Percentiles rank a stretch among this genome's conserved stretches.
These are phyloP conservation scores for Incurvaria masculella DNA, from an alignment of 2,888 invertebrate species.

Conservation along the genomic window DNA sequence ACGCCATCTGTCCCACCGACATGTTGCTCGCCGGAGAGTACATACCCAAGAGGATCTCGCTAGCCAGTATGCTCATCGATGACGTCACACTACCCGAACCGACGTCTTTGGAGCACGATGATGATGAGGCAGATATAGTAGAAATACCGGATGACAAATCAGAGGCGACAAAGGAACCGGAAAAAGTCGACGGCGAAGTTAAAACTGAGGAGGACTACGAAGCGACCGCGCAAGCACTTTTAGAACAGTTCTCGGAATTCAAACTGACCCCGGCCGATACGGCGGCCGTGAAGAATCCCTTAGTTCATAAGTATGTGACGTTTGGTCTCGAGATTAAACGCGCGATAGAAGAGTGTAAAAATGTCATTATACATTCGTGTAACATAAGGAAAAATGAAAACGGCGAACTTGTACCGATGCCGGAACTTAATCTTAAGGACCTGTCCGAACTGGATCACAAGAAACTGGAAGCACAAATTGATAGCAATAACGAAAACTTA, in stretches of 20 bases:
- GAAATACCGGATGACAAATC: conserved; percentile 15
- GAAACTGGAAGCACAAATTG: not conserved
- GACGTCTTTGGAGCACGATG: no score
- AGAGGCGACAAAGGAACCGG: conserved; percentile 12
- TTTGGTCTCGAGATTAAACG: conserved; percentile 46
- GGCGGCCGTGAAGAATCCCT: conserved; percentile 27
- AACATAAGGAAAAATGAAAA: conserved; percentile 16
- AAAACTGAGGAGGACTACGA: not conserved
- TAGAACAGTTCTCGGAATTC: not conserved
- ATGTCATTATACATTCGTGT: conserved; percentile 44
- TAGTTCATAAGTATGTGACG: conserved; percentile 38
- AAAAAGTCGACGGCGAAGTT: conserved; percentile 6
- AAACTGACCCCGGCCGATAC: conserved; percentile 2
- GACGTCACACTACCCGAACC: conserved; percentile 18
- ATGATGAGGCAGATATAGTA: not conserved
- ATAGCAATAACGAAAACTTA: conserved; percentile 20
- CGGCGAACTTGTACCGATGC: not conserved
- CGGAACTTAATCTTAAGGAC: not conserved
- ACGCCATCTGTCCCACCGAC: conserved; percentile 23
- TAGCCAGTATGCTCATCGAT: conserved; percentile 23
- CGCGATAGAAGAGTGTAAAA: conserved; percentile 49
- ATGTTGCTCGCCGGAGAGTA: conserved; percentile 26
- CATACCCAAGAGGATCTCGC: conserved; percentile 28
- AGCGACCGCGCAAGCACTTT: not conserved
- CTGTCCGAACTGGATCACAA: conserved; percentile 21